These are phyloP conservation scores for Parazoanthus atlanticus DNA, from an alignment of 92 coral and sea anemone genomes.

Conservation along the genomic window DNA sequence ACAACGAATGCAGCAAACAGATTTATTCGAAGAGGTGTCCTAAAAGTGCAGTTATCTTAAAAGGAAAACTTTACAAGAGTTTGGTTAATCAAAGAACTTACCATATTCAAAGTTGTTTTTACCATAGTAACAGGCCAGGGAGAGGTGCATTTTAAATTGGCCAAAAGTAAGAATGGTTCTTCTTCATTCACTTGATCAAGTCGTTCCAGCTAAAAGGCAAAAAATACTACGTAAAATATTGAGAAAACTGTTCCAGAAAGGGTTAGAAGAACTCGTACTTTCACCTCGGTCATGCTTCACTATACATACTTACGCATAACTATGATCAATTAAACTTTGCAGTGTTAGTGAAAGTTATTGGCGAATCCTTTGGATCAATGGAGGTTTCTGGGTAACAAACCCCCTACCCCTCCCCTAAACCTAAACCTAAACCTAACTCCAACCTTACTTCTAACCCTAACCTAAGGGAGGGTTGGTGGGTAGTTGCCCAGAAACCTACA, in stretches of 20 bases:
- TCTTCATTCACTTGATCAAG: slow-evolving; percentile 93
- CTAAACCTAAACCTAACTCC: too few relatives aligned
- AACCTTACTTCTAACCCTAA: too few relatives aligned
- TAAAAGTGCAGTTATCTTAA: background rate
- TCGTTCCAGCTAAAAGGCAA: slow-evolving; percentile 68
- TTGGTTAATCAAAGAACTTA: slow-evolving; percentile 39
- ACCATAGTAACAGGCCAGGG: slow-evolving; percentile 99
- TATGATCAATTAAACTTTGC: too few relatives aligned
- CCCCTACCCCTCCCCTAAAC: too few relatives aligned
- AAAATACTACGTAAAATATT: background rate
- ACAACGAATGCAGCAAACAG: too few relatives aligned
- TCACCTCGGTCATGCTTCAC: background rate
- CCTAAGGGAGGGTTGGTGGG: too few relatives aligned
- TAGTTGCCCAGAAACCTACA: too few relatives aligned
- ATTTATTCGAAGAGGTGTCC: background rate
- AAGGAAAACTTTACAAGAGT: background rate
- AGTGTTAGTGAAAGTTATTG: too few relatives aligned
- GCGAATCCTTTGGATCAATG: too few relatives aligned
- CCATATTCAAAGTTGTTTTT: slow-evolving; percentile 83
- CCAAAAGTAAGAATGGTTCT: slow-evolving; percentile 88
- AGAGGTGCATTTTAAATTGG: slow-evolving; percentile 91
- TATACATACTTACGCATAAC: background rate
- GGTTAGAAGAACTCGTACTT: background rate
- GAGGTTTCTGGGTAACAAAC: too few relatives aligned
- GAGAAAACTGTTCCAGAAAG: background rate